phyloP scores from a whole-genome alignment of 2,113 vertebrate genomes.

The Mesocricetus auratus region DNA sequence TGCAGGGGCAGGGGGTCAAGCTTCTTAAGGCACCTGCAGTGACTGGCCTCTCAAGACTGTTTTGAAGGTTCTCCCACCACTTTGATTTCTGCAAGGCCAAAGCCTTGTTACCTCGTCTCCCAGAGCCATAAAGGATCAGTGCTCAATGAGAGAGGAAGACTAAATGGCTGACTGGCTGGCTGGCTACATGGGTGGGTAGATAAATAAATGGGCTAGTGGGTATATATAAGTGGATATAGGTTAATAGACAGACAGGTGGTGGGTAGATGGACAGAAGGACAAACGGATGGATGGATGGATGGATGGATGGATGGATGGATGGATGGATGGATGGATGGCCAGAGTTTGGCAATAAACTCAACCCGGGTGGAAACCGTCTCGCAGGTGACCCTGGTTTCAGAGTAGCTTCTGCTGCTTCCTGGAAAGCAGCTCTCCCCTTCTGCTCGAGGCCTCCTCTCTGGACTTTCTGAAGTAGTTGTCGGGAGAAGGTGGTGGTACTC shows the following conservation, averaged over 20 bases:
- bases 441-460: neutral
- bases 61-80: neutral
- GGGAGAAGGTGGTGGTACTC: slow-evolving; percentile 51
- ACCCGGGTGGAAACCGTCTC: neutral
- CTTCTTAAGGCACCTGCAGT: neutral
- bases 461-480: neutral
- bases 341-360: neutral
- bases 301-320: neutral
- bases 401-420: neutral
- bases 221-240: neutral
- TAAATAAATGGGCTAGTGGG: neutral
- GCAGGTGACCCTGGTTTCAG: neutral
- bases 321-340: neutral
- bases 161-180: too few species aligned
- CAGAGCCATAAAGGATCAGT: neutral
- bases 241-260: neutral
- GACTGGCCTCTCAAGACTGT: neutral
- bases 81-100: neutral
- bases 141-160: neutral
- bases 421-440: neutral
- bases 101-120: neutral
- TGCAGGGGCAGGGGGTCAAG: neutral
- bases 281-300: neutral
- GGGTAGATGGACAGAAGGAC: rapidly evolving
- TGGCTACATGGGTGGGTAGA: neutral